Conservation (phyloP, 2,113 vertebrate species). For the Eleginops maclovinus region DNA sequence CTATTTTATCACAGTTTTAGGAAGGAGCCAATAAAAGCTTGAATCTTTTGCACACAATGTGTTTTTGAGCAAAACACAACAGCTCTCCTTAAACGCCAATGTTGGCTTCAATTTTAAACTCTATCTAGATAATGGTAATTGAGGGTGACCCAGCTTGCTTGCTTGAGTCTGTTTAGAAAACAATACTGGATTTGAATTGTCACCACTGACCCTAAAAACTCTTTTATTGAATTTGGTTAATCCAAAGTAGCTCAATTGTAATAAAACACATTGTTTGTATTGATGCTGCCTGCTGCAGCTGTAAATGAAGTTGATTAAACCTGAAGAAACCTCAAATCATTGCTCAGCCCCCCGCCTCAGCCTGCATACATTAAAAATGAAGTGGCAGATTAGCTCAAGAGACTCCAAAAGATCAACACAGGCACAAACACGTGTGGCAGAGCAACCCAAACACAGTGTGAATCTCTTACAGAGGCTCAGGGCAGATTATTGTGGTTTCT, state of each 20-base stretch:
- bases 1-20: neutral
- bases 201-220: neutral
- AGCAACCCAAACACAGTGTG: constrained; percentile 32
- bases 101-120: too few species aligned
- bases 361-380: constrained; percentile 50
- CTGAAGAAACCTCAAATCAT: constrained; percentile 20
- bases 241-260: neutral
- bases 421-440: constrained; percentile 7
- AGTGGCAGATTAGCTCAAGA: constrained; percentile 45
- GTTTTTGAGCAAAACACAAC: too few species aligned
- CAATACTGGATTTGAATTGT: neutral
- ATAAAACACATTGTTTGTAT: neutral
- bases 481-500: constrained; percentile 62
- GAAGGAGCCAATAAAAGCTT: neutral
- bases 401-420: constrained; percentile 60
- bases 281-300: constrained; percentile 4
- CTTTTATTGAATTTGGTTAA: constrained; percentile 3
- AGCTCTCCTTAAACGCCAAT: too few species aligned
- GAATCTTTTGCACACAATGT: too few species aligned
- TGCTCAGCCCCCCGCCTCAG: neutral
- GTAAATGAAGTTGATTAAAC: constrained; percentile 19
- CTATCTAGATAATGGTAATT: neutral
- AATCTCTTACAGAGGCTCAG: constrained; percentile 51
- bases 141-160: neutral
- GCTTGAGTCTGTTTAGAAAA: neutral